Base-by-base conservation (phyloP, 1,140 invertebrate genomes). In the Drosophila santomea region DNA sequence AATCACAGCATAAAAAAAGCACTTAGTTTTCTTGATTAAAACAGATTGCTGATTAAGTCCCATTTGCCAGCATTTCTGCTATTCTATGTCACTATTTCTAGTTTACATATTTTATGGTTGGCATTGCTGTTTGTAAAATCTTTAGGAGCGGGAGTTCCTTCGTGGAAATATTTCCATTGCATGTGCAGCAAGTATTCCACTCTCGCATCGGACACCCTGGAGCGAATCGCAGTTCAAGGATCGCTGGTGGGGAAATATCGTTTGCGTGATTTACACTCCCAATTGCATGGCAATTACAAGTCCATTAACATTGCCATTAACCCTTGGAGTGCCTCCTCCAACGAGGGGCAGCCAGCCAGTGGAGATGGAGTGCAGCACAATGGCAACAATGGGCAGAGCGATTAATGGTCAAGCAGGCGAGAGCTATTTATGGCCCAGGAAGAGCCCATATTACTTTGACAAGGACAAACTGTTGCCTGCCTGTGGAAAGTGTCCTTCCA, bases 241-340 rank as follows among this genome's bases (percentile, higher is more conserved):
- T 66, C 54, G 35, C 62, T 25, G 14, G 25, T 36, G n/a, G 68
- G 48, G 36, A 71, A 80, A 60, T 80, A 61, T 75, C 54, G 72
- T 54, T 68, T 60, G 79, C 69, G 68, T 62, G 72, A 88, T 88
- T 86, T 83, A 89, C 79, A 89, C 81, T 67, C 61, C 73, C 83
- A 83, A 89, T 83, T 77, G 72, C 79, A 76, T 76, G 84, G 73
- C 84, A 88, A 88, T 88, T 89, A 88, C 83, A 89, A 68, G 83
- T 67, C 79, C 80, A 88, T 88, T 88, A 88, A 88, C 84, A 88
- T 83, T 79, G 75, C 79, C 83, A 86, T 88, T 86, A 88, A 88
- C 71, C 66, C 82, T 79, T 67, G 71, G 43, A 88, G 63, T 75
- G 79, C 17, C 66, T 28, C 10, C 64, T 52, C 44, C 63, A 11